Base-by-base conservation (phyloP, 2,888 invertebrate genomes). In the Callyntrura guangdongensis region DNA sequence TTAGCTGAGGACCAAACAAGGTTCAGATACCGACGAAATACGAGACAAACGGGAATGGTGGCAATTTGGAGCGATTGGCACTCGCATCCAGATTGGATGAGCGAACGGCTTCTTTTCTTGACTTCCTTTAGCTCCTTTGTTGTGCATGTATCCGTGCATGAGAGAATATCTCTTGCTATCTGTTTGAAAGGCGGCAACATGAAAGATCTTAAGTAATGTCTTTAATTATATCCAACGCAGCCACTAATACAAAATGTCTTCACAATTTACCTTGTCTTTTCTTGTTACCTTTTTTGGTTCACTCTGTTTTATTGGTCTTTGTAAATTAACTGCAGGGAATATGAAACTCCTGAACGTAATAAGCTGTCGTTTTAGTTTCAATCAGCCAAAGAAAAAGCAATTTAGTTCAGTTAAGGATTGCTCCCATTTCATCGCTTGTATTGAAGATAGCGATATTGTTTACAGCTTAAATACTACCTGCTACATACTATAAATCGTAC, bases 201-300 rank as follows among this genome's bases (percentile, higher is more conserved):
- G 67, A 72, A 86, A 69, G 90, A 85, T 72, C 61, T 61, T 85
- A 61, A 69, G 85, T 85, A 85, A 90, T 89, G 84, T 72, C 81
- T 90, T 85, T 86, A 90, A 85, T 90, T 90, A 85, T 81, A 89
- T 79, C 69, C 77, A 89, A 89, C 89, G 79, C 89, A 49, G 45
- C 89, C 89, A 36, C 84, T 89, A 89, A 89, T 84, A 79, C 74
- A 25, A 53, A 27, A 74, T 84, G 77, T 64, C 77, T 89, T 84
- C 17, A 9, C 69, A 81, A 87, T 87, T 87, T 87, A 72, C 81
- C 86, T 86, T 67, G n/a, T n/a, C 36, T 36, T 36, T 36, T 36
- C 36, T 36, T 36, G 2, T 6, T 4, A 6, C 36, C 36, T 36
- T 36, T 36, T 36, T 4, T 36, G 6, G 6, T 36, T 36, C 83